A percentile compares a stretch with the other conserved stretches of the same genome.
Evolutionary conservation across 1,140 invertebrate species (phyloP).

Genomic region (Drosophila orena): DNA sequence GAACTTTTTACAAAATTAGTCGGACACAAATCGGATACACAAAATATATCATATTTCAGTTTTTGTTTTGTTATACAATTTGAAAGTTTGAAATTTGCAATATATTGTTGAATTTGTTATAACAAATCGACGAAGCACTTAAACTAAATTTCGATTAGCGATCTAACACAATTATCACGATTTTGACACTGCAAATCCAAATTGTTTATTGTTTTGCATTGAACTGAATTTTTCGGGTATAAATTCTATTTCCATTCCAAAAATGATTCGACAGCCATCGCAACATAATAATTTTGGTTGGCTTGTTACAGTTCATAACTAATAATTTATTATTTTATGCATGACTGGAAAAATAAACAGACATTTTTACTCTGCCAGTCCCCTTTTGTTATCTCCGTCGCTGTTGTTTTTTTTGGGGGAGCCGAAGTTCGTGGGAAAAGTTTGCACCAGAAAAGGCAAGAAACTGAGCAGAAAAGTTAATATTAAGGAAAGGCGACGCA

Average conservation of each 20-base stretch:
- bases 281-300: slow-evolving; percentile 20
- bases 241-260: slow-evolving; percentile 5
- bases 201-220: slow-evolving; percentile 33
- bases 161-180: slow-evolving; percentile 25
- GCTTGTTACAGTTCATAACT: slow-evolving; percentile 63
- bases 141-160: slow-evolving; percentile 37
- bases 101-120: not conserved
- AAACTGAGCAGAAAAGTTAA: slow-evolving; percentile 81
- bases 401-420: slow-evolving; percentile 22
- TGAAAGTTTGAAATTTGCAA: not conserved
- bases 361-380: slow-evolving; percentile 49
- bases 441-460: slow-evolving; percentile 54
- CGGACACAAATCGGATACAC: too few relatives aligned
- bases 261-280: not conserved
- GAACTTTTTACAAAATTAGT: not conserved
- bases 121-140: not conserved
- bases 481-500: slow-evolving; percentile 77
- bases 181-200: slow-evolving; percentile 31
- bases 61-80: too few relatives aligned
- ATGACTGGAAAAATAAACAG: slow-evolving; percentile 78
- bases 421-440: slow-evolving; percentile 58
- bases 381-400: slow-evolving; percentile 33
- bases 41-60: too few relatives aligned
- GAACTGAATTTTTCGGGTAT: slow-evolving; percentile 12
- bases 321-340: slow-evolving; percentile 83